Conservation (phyloP, 2,113 vertebrate genomes). For the Aramus guarauna region DNA sequence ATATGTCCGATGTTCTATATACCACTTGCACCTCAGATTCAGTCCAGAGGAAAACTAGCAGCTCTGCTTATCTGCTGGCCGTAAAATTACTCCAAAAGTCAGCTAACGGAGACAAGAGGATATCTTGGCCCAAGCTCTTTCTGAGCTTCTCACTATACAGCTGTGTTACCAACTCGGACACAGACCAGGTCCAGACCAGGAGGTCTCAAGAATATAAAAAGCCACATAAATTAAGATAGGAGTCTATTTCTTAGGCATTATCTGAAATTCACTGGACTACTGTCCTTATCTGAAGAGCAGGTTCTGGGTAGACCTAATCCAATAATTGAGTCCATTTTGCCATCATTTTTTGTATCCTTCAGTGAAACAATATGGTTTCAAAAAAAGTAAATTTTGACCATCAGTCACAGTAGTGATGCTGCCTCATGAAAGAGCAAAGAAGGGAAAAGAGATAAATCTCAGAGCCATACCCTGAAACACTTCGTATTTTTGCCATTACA, state of each 20-base stretch:
- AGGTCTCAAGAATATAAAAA: not conserved
- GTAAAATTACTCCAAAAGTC: not conserved
- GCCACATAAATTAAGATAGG: not conserved
- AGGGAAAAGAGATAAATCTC: not conserved
- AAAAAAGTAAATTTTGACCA: not conserved
- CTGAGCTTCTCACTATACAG: not conserved
- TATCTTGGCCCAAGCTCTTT: not conserved
- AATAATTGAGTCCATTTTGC: not conserved
- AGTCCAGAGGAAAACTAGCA: not conserved
- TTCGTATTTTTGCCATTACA: rapidly evolving
- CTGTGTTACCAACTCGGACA: not conserved
- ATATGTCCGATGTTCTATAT: not conserved
- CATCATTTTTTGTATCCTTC: not conserved
- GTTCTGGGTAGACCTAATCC: not conserved
- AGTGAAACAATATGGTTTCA: not conserved
- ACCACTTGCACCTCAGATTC: not conserved
- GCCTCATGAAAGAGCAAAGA: not conserved
- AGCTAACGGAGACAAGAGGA: not conserved
- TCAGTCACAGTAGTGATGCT: not conserved
- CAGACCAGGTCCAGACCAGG: not conserved
- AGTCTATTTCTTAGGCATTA: not conserved
- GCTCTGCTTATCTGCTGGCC: not conserved
- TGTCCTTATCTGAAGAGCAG: not conserved
- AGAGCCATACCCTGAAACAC: rapidly evolving
- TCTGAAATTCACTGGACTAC: not conserved